phyloP scores from a whole-genome alignment of 2,797 vertebrate genomes.

The Buceros bicornis region DNA sequence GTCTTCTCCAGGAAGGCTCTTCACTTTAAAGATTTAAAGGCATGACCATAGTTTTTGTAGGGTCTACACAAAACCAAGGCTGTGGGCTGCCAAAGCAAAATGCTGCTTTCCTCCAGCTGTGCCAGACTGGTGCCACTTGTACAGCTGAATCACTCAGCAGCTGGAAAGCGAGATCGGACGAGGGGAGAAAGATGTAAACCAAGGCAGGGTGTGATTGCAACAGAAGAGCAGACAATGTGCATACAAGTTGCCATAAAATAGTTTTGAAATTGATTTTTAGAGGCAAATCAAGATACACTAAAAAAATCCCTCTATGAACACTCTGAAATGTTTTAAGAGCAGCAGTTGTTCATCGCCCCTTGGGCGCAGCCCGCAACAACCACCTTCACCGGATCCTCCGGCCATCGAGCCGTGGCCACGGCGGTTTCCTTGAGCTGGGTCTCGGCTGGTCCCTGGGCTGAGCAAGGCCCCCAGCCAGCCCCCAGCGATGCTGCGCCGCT shows the following conservation, averaged over 20 bases:
- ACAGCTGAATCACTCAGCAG: constrained; percentile 4
- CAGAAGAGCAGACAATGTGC: constrained; percentile 4
- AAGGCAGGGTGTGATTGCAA: background rate
- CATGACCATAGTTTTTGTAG: background rate
- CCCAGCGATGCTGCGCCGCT: background rate
- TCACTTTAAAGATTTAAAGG: background rate
- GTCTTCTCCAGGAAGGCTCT: background rate
- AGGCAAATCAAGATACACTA: constrained; percentile 22
- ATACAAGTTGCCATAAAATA: constrained; percentile 14
- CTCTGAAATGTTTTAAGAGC: background rate
- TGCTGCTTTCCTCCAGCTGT: constrained; percentile 33
- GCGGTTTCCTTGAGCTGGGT: background rate
- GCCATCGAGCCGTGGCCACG: fast-evolving
- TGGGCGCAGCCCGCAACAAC: background rate
- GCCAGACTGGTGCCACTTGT: constrained; percentile 28
- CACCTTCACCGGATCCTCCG: background rate
- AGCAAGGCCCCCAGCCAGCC: background rate
- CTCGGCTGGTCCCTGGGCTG: background rate
- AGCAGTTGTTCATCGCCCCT: background rate
- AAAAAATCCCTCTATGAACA: background rate
- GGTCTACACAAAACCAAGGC: background rate
- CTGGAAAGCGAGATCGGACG: constrained; percentile 47
- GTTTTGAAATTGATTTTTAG: constrained; percentile 30
- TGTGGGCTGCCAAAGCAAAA: background rate
- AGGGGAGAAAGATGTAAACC: constrained; percentile 5